These are phyloP conservation scores for Pseudomyrmex cubaensis DNA, from an alignment of 1,140 invertebrate species.

Conservation along the genomic window DNA sequence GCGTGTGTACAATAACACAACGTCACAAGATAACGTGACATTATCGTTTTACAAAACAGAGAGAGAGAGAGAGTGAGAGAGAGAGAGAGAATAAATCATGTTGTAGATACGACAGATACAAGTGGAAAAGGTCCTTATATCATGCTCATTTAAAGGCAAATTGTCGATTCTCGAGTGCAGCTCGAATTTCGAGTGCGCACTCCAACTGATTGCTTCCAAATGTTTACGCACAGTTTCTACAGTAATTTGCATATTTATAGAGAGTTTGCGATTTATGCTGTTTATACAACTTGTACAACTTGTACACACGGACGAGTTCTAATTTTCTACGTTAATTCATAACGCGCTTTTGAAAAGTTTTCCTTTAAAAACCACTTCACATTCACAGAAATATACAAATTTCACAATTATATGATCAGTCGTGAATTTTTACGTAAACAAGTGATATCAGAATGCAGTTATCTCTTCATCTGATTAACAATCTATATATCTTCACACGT, in stretches of 20 bases:
- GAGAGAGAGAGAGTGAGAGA: too few species aligned
- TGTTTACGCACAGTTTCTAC: background rate
- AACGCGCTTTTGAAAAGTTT: background rate
- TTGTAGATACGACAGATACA: background rate
- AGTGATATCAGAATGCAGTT: background rate
- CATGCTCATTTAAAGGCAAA: too few species aligned
- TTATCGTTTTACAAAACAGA: too few species aligned
- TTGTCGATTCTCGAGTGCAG: too few species aligned
- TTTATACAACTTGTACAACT: too few species aligned
- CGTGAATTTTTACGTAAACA: background rate
- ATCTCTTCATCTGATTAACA: background rate
- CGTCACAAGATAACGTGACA: too few species aligned
- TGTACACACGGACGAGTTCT: too few species aligned
- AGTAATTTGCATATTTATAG: slow-evolving; percentile 8
- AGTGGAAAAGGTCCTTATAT: background rate
- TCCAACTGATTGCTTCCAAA: slow-evolving; percentile 33
- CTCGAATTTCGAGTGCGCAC: background rate
- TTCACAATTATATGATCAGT: background rate
- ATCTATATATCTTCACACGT: too few species aligned
- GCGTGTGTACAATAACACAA: too few species aligned
- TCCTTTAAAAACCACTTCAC: background rate
- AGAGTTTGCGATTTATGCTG: background rate
- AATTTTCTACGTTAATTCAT: background rate
- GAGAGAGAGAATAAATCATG: background rate
- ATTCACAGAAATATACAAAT: background rate